Base-by-base conservation (phyloP, 2,113 vertebrate genomes). In the Zeus faber region DNA sequence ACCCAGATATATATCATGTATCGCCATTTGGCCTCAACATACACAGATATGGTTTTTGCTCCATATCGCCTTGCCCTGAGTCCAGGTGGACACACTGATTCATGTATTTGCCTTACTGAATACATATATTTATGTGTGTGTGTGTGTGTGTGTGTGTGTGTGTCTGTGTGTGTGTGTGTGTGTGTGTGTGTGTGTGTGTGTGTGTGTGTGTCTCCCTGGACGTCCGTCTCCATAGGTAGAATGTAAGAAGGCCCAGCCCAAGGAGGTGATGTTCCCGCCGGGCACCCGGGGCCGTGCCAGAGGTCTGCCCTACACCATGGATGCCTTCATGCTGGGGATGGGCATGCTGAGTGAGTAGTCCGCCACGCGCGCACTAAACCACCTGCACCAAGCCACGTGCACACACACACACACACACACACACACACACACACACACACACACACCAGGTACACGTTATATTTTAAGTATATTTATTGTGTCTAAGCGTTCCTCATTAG, bases 221-320 rank as follows among this genome's bases (percentile, higher is more conserved):
- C n/a, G n/a, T n/a, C 13, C 27, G 75, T 79, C 58, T 79, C 81
- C 88, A 90, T 93, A 98, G 95, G 95, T 98, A 94, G 95, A 98
- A 93, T 98, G 95, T 96, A 98, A 98, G 95, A 98, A 98, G 89
- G 95, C 95, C 87, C 95, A 98, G 85, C 95, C 95, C 85, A 98
- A 98, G 85, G 95, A 98, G 91, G 95, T 98, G 89, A 97, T 98
- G 95, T 98, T 97, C 89, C 95, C 95, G 57, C 95, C 95, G 62
- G 95, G 95, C 79, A 96, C 95, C 40, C 90, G 95, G 83, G 94
- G 93, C 70, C 89, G 95, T 88, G 94, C 94, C 65, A 90, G 95
- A 70, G 95, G 95, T 47, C 88, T 98, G 61, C 93, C 95, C 64
- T 98, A 98, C 68, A 97, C 94, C 89, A 97, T 97, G 95, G 95